Conservation (phyloP, 1,140 invertebrate species). For the Conus betulinus region DNA sequence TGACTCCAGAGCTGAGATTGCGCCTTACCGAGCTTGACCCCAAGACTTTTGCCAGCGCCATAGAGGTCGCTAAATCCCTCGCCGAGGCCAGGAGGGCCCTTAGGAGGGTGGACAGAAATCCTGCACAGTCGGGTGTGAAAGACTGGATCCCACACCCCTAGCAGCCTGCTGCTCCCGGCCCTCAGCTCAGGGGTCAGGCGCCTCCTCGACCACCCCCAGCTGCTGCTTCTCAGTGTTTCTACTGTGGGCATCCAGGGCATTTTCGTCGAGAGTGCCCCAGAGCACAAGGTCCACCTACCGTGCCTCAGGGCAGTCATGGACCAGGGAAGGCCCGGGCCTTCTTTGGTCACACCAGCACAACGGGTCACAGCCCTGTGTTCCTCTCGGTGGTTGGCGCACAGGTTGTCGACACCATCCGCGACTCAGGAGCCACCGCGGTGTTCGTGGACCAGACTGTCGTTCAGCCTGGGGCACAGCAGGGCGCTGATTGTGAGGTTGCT, state of each 20-base stretch:
- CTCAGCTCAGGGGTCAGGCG: not conserved
- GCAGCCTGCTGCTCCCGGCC: not conserved
- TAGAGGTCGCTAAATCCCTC: not conserved
- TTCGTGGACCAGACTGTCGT: no score
- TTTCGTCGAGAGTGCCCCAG: not conserved
- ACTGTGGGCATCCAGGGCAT: not conserved
- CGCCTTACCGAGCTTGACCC: not conserved
- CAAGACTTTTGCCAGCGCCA: not conserved
- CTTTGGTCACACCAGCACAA: not conserved
- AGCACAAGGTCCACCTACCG: not conserved
- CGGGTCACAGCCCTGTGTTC: not conserved
- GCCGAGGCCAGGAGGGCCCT: not conserved
- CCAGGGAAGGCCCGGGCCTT: not conserved
- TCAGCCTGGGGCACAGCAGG: no score
- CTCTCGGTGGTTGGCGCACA: not conserved
- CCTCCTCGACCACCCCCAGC: not conserved
- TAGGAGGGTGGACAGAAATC: not conserved
- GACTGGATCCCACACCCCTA: not conserved
- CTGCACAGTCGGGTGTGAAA: not conserved
- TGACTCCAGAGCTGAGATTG: not conserved
- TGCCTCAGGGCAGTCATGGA: not conserved
- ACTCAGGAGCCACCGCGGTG: no score
- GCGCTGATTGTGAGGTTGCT: no score
- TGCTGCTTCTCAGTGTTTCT: not conserved
- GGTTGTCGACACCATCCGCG: not conserved